Conservation (phyloP, 2,113 vertebrate genomes). For the Tapirus terrestris region DNA sequence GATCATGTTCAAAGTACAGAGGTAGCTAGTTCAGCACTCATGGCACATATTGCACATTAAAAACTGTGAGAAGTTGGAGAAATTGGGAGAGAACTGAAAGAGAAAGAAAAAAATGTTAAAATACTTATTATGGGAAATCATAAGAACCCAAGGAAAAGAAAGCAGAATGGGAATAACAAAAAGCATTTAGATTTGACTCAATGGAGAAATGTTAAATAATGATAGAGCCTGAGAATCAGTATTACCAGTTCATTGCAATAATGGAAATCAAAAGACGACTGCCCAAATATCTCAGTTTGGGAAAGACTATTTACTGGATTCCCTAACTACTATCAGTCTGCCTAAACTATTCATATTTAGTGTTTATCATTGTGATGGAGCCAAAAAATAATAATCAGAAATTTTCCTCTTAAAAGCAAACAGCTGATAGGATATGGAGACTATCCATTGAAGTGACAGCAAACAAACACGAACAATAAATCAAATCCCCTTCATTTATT, state of each 20-base stretch:
- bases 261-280: neutral
- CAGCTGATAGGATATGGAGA: neutral
- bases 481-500: neutral
- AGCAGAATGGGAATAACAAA: neutral
- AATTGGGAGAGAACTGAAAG: neutral
- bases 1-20: neutral
- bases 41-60: neutral
- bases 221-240: neutral
- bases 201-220: neutral
- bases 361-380: neutral
- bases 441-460: neutral
- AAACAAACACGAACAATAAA: neutral
- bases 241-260: neutral
- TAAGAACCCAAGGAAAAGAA: neutral
- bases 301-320: neutral
- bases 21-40: neutral
- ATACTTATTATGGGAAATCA: neutral
- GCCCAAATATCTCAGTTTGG: neutral
- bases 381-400: neutral
- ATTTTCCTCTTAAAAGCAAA: slow-evolving; percentile 45
- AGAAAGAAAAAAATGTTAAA: neutral
- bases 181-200: neutral
- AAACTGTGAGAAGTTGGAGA: neutral
- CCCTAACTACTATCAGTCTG: neutral
- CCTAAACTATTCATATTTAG: neutral